phyloP scores from a whole-genome alignment of 1,140 invertebrate species.

The Diploscapter pachys region DNA sequence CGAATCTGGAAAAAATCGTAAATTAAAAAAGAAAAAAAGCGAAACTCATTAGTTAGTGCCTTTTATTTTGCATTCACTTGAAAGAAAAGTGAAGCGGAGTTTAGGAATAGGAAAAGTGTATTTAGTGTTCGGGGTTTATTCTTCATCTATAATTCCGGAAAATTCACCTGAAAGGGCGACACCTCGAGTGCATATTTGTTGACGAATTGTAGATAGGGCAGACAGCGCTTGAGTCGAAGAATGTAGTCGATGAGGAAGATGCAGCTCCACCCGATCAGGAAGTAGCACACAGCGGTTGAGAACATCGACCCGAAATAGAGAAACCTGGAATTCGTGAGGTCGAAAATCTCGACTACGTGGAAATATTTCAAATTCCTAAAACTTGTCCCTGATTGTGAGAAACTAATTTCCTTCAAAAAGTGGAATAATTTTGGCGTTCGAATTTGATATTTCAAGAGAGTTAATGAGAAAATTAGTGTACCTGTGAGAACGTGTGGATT shows the following conservation, averaged over 20 bases:
- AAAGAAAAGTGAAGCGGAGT: not conserved
- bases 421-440: not conserved
- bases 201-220: slow-evolving; percentile 37
- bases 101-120: not conserved
- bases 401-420: not conserved
- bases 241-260: slow-evolving; percentile 45
- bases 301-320: slow-evolving; percentile 34
- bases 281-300: slow-evolving; percentile 41
- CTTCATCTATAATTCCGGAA: no score
- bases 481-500: not conserved
- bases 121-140: no score
- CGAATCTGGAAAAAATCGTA: slow-evolving; percentile 21
- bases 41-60: not conserved
- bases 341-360: not conserved
- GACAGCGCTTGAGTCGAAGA: slow-evolving; percentile 32
- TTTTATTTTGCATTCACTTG: not conserved
- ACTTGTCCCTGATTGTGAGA: not conserved
- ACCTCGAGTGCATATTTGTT: slow-evolving; percentile 40
- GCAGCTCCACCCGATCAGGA: slow-evolving; percentile 40
- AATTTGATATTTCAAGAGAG: not conserved
- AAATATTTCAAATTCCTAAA: not conserved
- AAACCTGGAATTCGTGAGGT: not conserved
- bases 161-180: slow-evolving; percentile 40
- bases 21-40: not conserved
- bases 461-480: not conserved